Conservation (phyloP, 1,140 invertebrate species). For the Nebria ingens region DNA sequence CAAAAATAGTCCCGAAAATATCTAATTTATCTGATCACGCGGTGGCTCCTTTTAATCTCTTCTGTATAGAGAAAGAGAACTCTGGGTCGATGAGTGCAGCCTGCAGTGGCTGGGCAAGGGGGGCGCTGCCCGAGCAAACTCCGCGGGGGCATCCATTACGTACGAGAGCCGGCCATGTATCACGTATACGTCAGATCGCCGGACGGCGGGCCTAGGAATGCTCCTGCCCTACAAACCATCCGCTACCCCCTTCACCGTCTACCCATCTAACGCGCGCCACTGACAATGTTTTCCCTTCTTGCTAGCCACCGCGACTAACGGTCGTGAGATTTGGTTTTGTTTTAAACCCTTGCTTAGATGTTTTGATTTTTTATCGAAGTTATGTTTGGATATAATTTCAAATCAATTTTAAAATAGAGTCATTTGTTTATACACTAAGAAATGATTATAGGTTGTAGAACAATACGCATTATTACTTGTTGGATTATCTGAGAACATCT, state of each 20-base stretch:
- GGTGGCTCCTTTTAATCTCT: constrained; percentile 2
- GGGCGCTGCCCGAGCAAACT: no score
- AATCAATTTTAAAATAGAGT: no score
- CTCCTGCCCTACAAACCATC: constrained; percentile 2
- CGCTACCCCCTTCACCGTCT: no score
- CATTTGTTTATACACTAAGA: no score
- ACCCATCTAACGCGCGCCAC: neutral
- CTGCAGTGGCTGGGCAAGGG: neutral
- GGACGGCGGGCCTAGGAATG: constrained; percentile 3
- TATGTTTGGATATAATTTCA: no score
- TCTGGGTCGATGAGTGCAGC: constrained; percentile 4
- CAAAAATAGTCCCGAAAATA: neutral
- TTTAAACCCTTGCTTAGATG: no score
- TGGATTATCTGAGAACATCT: no score
- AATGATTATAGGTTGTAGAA: no score
- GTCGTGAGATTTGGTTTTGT: no score
- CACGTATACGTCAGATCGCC: constrained; percentile 6
- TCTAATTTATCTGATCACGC: neutral
- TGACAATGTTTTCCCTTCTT: neutral
- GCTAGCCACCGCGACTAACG: neutral
- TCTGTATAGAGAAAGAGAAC: no score
- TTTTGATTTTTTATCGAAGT: no score
- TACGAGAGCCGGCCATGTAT: constrained; percentile 1
- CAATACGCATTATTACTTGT: no score
- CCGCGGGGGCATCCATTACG: constrained; percentile 6